A percentile compares a stretch with the other conserved stretches of the same genome.
Conservation (phyloP, 2,888 invertebrate genomes). For the Trichogramma dendrolimi region DNA sequence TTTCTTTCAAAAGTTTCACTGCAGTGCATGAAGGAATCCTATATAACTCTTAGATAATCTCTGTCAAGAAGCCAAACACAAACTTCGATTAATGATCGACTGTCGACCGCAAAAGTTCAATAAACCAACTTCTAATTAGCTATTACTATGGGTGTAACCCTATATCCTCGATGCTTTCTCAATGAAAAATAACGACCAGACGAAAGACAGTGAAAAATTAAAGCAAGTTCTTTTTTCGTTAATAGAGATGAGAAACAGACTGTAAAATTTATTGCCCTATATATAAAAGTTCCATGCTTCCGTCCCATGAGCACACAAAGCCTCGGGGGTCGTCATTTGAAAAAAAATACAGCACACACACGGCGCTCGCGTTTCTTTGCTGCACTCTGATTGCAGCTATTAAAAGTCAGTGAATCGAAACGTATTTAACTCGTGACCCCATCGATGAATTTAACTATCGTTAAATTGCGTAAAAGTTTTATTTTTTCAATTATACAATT, state of each 20-base stretch:
- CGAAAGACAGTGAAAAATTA: constrained; percentile 11
- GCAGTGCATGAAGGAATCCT: too few species aligned
- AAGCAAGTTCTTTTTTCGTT: background rate
- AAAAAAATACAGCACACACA: background rate
- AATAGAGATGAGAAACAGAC: background rate
- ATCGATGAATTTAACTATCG: too few species aligned
- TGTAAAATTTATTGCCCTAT: constrained; percentile 12
- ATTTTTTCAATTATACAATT: too few species aligned
- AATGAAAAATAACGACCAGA: background rate
- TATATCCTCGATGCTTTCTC: background rate
- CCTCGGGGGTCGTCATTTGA: background rate
- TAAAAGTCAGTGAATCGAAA: too few species aligned
- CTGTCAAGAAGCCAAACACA: constrained; percentile 3
- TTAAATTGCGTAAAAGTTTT: too few species aligned
- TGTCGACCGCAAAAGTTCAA: background rate
- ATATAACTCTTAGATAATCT: background rate
- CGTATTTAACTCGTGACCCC: too few species aligned
- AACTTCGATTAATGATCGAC: constrained; percentile 6
- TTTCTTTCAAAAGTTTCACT: too few species aligned
- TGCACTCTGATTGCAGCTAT: too few species aligned
- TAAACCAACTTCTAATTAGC: background rate
- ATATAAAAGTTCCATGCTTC: background rate
- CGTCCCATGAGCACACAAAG: background rate
- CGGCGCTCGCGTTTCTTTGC: too few species aligned
- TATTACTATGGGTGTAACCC: background rate